Evolutionary conservation across 2,113 vertebrate species (phyloP).

Genomic region (Phoxinus phoxinus): DNA sequence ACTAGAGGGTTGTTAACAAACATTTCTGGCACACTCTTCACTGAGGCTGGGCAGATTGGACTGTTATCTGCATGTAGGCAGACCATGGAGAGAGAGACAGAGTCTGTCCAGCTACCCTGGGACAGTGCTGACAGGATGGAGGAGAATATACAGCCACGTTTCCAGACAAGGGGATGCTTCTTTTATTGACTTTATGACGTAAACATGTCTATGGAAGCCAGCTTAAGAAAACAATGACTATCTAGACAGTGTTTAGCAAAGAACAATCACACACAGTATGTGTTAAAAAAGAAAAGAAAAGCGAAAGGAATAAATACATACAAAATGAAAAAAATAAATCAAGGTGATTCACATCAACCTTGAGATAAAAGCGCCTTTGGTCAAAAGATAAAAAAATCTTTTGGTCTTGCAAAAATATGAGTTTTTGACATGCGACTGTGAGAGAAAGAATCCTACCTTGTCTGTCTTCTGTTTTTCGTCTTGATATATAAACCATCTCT

Average conservation of each 20-base stretch:
- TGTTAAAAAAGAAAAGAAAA: no score
- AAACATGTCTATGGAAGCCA: constrained; percentile 4
- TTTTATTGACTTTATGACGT: not conserved
- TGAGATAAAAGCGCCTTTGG: constrained; percentile 22
- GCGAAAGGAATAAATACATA: no score
- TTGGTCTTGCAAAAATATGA: not conserved
- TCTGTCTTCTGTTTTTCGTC: constrained; percentile 97
- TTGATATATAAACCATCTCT: constrained; percentile 91
- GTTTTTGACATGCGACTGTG: not conserved
- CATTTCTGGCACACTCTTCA: constrained; percentile 60
- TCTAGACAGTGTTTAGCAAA: not conserved
- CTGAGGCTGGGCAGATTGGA: constrained; percentile 61
- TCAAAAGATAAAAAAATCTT: not conserved
- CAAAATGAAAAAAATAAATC: not conserved
- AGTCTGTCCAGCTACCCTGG: constrained; percentile 31
- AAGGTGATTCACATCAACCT: constrained; percentile 26
- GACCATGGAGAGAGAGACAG: constrained; percentile 35
- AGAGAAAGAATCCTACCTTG: constrained; percentile 81
- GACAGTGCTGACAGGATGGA: constrained; percentile 23
- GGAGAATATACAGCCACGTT: constrained; percentile 25
- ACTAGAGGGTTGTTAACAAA: constrained; percentile 72
- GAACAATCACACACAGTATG: not conserved
- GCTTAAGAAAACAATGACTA: not conserved
- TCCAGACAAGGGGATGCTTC: constrained; percentile 16
- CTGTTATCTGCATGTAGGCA: constrained; percentile 68